Conservation (phyloP, 2,888 invertebrate genomes). For the Nemurella pictetii region DNA sequence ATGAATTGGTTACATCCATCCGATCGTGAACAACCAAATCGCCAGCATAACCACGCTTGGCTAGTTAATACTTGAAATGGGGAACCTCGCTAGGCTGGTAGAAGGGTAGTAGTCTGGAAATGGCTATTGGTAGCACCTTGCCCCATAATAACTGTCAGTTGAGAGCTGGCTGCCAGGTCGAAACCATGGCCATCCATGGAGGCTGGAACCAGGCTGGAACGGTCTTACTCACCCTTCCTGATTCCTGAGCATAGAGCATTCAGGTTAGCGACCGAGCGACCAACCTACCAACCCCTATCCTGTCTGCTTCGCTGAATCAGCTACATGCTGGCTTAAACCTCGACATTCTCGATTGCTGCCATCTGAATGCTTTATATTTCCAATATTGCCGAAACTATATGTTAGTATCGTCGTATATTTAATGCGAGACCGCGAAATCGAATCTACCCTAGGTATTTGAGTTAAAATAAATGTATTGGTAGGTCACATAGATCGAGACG, state of each 20-base stretch:
- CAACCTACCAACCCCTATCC: not conserved
- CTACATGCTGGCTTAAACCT: not conserved
- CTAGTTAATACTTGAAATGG: not conserved
- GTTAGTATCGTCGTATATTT: not conserved
- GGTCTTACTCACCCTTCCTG: not conserved
- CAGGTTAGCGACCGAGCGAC: not conserved
- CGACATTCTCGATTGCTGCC: not conserved
- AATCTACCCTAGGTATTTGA: not conserved
- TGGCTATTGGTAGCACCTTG: slow-evolving; percentile 4
- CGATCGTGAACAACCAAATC: too few relatives aligned
- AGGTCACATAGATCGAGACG: not conserved
- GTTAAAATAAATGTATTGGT: not conserved
- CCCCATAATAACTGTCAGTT: slow-evolving; percentile 17
- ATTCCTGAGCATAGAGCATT: not conserved
- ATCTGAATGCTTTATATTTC: not conserved
- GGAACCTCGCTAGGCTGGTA: not conserved
- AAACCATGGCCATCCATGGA: not conserved
- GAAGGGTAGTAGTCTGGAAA: too few relatives aligned
- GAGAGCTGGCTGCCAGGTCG: not conserved
- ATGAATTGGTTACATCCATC: too few relatives aligned
- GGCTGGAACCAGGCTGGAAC: slow-evolving; percentile 1
- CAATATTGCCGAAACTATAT: not conserved
- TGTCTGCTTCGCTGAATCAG: slow-evolving; percentile 8
- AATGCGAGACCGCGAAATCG: not conserved
- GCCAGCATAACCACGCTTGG: not conserved